Conservation (phyloP, 2,888 invertebrate genomes). For the Himalopsyche japonica region DNA sequence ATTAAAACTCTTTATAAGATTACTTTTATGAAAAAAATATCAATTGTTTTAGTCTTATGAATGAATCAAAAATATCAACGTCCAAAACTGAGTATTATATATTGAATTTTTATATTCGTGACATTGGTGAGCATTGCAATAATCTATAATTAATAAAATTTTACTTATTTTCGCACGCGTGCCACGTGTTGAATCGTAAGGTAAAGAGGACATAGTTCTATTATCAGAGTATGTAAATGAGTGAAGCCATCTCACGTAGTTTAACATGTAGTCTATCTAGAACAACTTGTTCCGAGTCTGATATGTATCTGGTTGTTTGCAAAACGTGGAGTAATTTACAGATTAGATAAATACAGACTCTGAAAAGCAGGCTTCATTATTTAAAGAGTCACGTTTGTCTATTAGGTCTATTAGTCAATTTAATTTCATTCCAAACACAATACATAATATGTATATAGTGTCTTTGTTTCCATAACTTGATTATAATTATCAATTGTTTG, state of each 20-base stretch:
- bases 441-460: background rate
- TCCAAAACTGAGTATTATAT: too few relatives aligned
- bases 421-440: background rate
- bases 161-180: background rate
- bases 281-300: slow-evolving; percentile 11
- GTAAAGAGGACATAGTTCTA: background rate
- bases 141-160: too few relatives aligned
- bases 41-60: too few relatives aligned
- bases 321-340: slow-evolving; percentile 19
- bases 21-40: too few relatives aligned
- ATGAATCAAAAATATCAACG: too few relatives aligned
- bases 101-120: too few relatives aligned
- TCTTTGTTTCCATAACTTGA: too few relatives aligned
- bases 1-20: too few relatives aligned
- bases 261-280: background rate
- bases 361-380: background rate
- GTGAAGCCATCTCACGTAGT: slow-evolving; percentile 11
- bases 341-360: slow-evolving; percentile 17
- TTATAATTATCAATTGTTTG: too few relatives aligned
- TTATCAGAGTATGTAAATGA: slow-evolving; percentile 10
- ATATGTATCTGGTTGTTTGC: slow-evolving; percentile 1
- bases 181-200: background rate
- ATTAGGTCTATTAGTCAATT: background rate
- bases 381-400: background rate
- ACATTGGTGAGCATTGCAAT: too few relatives aligned